These are phyloP conservation scores for Pollicipes pollicipes DNA, from an alignment of 1,140 invertebrate genomes.

Conservation along the genomic window DNA sequence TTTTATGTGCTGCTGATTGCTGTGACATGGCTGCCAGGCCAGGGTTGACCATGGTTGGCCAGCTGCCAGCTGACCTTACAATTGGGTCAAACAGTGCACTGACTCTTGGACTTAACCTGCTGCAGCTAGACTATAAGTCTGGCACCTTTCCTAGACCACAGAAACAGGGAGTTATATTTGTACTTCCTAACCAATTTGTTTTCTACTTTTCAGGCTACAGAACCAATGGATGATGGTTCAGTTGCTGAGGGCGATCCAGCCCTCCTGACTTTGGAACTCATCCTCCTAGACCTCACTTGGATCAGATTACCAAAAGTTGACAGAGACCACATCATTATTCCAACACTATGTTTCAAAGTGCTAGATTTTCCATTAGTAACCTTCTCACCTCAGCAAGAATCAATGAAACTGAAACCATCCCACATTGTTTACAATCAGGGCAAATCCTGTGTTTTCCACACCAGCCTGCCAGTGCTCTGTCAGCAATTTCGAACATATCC, in stretches of 20 bases:
- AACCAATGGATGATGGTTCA: not conserved
- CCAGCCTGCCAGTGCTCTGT: not conserved
- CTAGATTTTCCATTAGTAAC: not conserved
- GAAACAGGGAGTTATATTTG: no score
- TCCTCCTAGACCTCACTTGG: not conserved
- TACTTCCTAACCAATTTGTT: no score
- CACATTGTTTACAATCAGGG: not conserved
- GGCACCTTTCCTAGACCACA: no score
- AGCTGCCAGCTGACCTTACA: no score
- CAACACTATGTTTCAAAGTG: not conserved
- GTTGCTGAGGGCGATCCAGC: not conserved
- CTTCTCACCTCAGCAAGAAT: not conserved
- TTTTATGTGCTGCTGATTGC: no score
- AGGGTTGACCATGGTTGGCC: no score
- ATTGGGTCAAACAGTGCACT: no score
- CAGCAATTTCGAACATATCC: not conserved
- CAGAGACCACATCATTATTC: not conserved
- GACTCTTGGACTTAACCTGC: no score
- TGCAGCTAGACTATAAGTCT: no score
- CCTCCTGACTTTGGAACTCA: not conserved
- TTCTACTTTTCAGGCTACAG: not conserved
- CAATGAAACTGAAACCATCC: not conserved
- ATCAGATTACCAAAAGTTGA: not conserved
- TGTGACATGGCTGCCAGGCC: no score
- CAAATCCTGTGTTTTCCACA: not conserved